Base-by-base conservation (phyloP, 2,797 vertebrate species). In the Pangasius djambal region DNA sequence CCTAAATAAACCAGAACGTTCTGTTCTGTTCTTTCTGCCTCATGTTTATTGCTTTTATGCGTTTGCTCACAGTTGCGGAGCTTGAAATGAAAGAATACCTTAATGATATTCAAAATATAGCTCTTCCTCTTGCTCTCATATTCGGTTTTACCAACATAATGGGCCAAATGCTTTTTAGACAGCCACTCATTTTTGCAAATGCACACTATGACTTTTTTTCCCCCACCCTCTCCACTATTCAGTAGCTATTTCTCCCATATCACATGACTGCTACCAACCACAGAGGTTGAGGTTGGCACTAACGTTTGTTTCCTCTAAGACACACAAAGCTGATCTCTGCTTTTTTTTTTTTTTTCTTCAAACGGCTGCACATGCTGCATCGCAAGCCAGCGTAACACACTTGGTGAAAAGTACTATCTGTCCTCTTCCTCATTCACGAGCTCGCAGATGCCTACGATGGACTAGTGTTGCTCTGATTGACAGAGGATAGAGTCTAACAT, bases 11-110 rank as follows among this genome's bases (percentile, higher is more conserved):
- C 57, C 79, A 89, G 85, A 87, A 89, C 34, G 25, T n/a, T n/a
- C n/a, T n/a, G n/a, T n/a, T n/a, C n/a, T n/a, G 85, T 87, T 87
- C 88, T 89, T 44, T 59, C 77, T 82, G 40, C 77, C 8, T 52
- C 5, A 13, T 63, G 40, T 50, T 74, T 8, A 31, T 10, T 31
- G 65, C 25, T 4, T 31, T 48, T 37, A n/a, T 28, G 31, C 15
- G 79, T 50, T 50, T 16, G 48, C 78, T 40, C 50, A 15, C 18
- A 65, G 28, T 78, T 34, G 31, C 10, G 52, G 37, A 6, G 10
- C n/a, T 22, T 69, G 31, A 55, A 69, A 72, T 70, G 63, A 55
- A 69, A 37, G 75, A 31, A 55, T 22, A 22, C 48, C 6, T 63
- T 52, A 78, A n/a, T 65, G 74, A 34, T 61, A 18, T 78, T 81